These are phyloP conservation scores for Discoglossus pictus DNA, from an alignment of 2,797 vertebrate species.

Conservation along the genomic window DNA sequence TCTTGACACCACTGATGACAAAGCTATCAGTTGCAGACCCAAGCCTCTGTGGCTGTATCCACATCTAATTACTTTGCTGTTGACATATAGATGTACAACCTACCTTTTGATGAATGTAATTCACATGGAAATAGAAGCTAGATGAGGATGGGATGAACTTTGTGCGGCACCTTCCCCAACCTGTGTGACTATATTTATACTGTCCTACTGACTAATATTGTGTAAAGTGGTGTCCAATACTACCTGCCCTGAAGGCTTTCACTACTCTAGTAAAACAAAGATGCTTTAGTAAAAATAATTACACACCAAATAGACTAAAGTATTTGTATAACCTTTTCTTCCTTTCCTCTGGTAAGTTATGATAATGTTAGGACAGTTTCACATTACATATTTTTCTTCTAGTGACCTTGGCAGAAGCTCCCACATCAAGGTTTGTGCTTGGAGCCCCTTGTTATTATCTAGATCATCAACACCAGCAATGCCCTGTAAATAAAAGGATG, in stretches of 20 bases:
- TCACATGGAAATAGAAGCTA: neutral
- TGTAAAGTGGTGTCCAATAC: neutral
- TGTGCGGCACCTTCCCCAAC: neutral
- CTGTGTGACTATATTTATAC: neutral
- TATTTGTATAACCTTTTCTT: neutral
- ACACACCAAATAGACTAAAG: no score
- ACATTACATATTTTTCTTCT: neutral
- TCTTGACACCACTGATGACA: no score
- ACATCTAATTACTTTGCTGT: no score
- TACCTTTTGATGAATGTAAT: neutral
- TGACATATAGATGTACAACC: no score
- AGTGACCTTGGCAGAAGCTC: slow-evolving; percentile 17
- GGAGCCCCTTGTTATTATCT: no score
- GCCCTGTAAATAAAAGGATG: no score
- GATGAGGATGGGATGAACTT: neutral
- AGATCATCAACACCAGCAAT: no score
- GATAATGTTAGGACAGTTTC: neutral
- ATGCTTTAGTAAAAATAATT: neutral
- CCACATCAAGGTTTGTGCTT: no score
- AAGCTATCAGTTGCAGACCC: no score
- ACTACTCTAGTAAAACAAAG: slow-evolving; percentile 2
- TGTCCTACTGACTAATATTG: neutral
- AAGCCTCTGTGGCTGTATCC: no score
- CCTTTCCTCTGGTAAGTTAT: neutral
- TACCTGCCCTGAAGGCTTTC: neutral